Conservation (phyloP, 2,797 vertebrate genomes). For the Orestias chungarensis region DNA sequence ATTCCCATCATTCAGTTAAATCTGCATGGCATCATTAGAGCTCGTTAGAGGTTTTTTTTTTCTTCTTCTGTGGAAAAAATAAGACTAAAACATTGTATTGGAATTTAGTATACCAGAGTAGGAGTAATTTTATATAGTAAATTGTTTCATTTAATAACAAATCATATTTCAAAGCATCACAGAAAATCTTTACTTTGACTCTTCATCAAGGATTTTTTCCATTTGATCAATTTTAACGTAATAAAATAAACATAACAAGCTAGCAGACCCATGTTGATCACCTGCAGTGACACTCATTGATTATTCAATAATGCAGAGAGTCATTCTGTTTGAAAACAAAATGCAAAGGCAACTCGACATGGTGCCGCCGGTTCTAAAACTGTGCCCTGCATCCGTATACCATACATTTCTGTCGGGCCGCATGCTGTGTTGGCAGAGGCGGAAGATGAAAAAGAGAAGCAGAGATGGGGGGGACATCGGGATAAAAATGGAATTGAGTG, state of each 20-base stretch:
- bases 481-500: constrained; percentile 57
- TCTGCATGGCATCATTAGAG: constrained; percentile 55
- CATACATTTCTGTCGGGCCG: constrained; percentile 47
- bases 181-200: neutral
- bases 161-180: constrained; percentile 28
- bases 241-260: constrained; percentile 42
- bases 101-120: constrained; percentile 24
- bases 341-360: constrained; percentile 39
- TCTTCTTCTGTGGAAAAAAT: constrained; percentile 58
- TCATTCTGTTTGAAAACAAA: constrained; percentile 59
- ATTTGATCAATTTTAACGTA: constrained; percentile 12
- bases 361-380: constrained; percentile 30
- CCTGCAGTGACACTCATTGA: constrained; percentile 54
- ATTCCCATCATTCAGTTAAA: constrained; percentile 34
- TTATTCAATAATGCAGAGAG: constrained; percentile 42
- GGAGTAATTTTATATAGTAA: constrained; percentile 22
- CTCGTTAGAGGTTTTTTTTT: constrained; percentile 65
- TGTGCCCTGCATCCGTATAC: constrained; percentile 40
- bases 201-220: constrained; percentile 1
- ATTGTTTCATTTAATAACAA: constrained; percentile 6
- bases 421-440: constrained; percentile 50
- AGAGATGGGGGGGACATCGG: constrained; percentile 11
- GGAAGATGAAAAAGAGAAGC: constrained; percentile 52
- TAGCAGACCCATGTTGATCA: constrained; percentile 27
- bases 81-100: constrained; percentile 34